Conservation (phyloP, 2,888 invertebrate species). For the Unio delphinus region DNA sequence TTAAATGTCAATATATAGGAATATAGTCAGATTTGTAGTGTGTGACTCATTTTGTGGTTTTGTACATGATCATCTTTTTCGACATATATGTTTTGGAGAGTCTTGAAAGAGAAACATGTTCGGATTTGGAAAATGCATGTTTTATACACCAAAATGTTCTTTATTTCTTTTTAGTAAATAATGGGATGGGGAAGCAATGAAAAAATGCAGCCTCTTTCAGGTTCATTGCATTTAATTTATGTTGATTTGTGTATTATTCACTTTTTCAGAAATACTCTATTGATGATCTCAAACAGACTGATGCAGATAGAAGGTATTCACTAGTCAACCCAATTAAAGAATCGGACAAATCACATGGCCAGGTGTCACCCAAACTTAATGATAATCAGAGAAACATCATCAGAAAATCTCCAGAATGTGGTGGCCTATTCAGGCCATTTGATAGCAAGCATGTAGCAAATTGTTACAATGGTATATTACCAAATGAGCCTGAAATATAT, state of each 20-base stretch:
- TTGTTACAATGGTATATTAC: constrained; percentile 23
- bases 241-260: background rate
- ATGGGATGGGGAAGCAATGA: no score
- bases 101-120: no score
- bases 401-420: constrained; percentile 30
- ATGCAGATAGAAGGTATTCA: constrained; percentile 25
- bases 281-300: constrained; percentile 20
- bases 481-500: constrained; percentile 10
- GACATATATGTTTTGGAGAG: no score
- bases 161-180: no score
- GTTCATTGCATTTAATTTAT: no score
- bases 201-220: no score
- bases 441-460: constrained; percentile 45
- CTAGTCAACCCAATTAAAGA: constrained; percentile 26
- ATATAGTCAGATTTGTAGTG: no score
- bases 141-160: no score
- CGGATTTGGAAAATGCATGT: no score
- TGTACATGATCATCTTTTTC: no score
- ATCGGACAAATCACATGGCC: constrained; percentile 31
- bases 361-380: constrained; percentile 31
- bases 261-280: constrained; percentile 20
- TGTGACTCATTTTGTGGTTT: no score
- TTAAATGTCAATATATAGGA: no score
- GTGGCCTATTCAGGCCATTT: constrained; percentile 55
- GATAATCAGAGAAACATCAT: constrained; percentile 19